Conservation (phyloP, 1,140 invertebrate species). For the Campoletis sonorensis region DNA sequence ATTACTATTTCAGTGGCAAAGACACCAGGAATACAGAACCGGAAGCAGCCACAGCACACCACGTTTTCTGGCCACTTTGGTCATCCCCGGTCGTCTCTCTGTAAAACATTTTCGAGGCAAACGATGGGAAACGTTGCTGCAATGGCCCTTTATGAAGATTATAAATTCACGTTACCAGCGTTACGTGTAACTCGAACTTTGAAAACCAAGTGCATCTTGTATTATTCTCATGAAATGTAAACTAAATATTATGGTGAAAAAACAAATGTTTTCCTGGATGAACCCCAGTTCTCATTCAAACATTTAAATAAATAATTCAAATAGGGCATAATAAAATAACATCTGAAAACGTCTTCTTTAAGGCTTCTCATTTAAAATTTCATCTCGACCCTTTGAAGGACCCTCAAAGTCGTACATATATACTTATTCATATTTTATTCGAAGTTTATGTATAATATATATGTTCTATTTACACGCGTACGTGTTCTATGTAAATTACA, state of each 20-base stretch:
- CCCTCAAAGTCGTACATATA: no score
- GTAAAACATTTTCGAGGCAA: neutral
- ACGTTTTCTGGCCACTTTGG: neutral
- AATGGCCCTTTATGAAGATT: neutral
- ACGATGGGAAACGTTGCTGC: neutral
- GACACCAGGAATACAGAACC: constrained; percentile 3
- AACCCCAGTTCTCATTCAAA: neutral
- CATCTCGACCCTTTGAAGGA: neutral
- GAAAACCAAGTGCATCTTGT: constrained; percentile 13
- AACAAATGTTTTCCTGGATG: neutral
- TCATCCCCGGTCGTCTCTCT: neutral
- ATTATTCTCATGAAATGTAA: neutral
- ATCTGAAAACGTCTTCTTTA: no score
- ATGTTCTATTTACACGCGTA: neutral
- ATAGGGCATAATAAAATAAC: no score
- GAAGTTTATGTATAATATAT: neutral
- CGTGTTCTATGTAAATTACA: neutral
- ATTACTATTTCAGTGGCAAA: constrained; percentile 15
- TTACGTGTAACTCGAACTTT: constrained; percentile 53
- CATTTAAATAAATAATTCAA: neutral
- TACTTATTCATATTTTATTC: neutral
- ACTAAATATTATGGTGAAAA: neutral
- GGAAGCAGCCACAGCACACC: constrained; percentile 2
- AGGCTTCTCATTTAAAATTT: neutral
- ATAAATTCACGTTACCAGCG: neutral